These are phyloP conservation scores for Pseudotriccus pelzelni DNA, from an alignment of 2,797 vertebrate genomes.

Conservation along the genomic window DNA sequence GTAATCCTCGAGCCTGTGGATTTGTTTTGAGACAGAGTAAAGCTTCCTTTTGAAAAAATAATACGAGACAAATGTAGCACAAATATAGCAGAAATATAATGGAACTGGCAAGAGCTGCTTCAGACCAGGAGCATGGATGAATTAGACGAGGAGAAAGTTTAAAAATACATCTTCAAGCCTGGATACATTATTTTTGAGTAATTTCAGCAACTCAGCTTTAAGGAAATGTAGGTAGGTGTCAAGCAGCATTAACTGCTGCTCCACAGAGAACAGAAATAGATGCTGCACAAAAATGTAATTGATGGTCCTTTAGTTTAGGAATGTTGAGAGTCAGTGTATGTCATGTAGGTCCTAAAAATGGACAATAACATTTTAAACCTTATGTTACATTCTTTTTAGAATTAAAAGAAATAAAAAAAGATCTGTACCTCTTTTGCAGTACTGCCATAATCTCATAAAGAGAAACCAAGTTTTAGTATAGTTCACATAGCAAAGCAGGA, in stretches of 20 bases:
- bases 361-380: not conserved
- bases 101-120: not conserved
- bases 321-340: not conserved
- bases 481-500: not conserved
- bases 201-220: not conserved
- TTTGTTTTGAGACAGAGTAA: slow-evolving; percentile 4
- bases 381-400: not conserved
- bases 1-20: not conserved
- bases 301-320: not conserved
- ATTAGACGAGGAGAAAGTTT: not conserved
- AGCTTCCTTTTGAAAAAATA: not conserved
- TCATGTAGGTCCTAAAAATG: not conserved
- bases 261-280: slow-evolving; percentile 1
- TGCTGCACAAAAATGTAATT: not conserved
- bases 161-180: not conserved
- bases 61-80: not conserved
- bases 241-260: not conserved
- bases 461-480: not conserved
- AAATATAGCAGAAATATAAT: not conserved
- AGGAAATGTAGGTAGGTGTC: not conserved
- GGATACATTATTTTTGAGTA: not conserved
- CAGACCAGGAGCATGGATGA: not conserved
- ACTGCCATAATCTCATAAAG: not conserved
- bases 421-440: not conserved
- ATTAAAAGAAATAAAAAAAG: not conserved